A percentile compares a stretch with the other conserved stretches of the same genome.
Conservation (phyloP, 2,888 invertebrate species). For the Invenusta paracnida region DNA sequence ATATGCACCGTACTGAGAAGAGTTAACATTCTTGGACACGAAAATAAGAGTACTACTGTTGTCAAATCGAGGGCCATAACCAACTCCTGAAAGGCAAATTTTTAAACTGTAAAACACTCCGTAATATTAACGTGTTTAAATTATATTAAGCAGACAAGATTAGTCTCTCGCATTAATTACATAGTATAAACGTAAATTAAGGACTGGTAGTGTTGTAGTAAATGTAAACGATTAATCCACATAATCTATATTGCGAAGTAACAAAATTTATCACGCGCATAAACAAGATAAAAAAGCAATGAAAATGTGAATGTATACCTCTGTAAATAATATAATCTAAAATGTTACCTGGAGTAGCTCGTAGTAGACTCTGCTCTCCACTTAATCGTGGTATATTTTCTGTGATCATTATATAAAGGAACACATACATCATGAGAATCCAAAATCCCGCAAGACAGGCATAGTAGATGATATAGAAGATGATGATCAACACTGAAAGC, state of each 20-base stretch:
- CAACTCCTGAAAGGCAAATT: neutral
- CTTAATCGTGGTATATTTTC: neutral
- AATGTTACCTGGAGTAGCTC: neutral
- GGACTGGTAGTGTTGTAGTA: too few relatives aligned
- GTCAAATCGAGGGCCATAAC: neutral
- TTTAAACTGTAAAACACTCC: too few relatives aligned
- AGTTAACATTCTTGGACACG: neutral
- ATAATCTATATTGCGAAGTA: too few relatives aligned
- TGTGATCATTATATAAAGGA: neutral
- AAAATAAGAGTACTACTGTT: neutral
- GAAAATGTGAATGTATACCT: too few relatives aligned
- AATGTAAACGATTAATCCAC: too few relatives aligned
- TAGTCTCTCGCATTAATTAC: too few relatives aligned
- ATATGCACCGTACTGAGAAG: neutral
- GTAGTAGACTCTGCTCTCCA: neutral
- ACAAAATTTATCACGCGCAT: too few relatives aligned
- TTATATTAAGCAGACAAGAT: too few relatives aligned
- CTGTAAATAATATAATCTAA: too few relatives aligned
- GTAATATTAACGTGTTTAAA: too few relatives aligned
- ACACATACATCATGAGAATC: neutral
- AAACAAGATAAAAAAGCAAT: too few relatives aligned
- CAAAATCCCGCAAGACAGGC: neutral
- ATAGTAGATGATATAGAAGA: conserved; percentile 14
- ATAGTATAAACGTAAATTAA: too few relatives aligned
- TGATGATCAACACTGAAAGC: neutral